Base-by-base conservation (phyloP, 1,140 invertebrate species). In the Heterodera carotae region DNA sequence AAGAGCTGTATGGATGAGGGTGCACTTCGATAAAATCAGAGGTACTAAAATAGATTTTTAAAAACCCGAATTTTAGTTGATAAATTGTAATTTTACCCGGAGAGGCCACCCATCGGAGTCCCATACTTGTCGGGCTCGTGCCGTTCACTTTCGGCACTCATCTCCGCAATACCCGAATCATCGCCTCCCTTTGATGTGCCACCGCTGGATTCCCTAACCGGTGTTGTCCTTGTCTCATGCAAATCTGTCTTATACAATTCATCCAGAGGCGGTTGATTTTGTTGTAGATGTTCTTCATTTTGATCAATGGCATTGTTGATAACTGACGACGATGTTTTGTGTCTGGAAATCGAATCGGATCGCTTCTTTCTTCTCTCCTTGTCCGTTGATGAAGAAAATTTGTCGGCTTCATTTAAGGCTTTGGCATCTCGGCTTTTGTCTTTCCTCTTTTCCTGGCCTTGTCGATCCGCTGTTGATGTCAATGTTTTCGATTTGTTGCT, bases 131-230 rank as follows among this genome's bases (percentile, higher is more conserved):
- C 76, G 53, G 60, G 34, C 8, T 68, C 36, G 10, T 68, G 77
- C 12, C 69, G 78, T 43, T 82, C 81, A 66, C 82, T 83, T 33
- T 75, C 81, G 15, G 81, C 80, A 18, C 69, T 74, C 25, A 70
- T 74, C 56, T 83, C 82, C 7, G 82, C 82, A 39, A 83, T 83
- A n/a, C 83, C 82, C 15, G 74, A 80, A 53, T 83, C 82, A 39
- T 84, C 82, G 22, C 83, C 81, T 39, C 80, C 80, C 76, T 83
- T 83, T 36, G 82, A 83, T 7, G 82, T 83, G 69, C 82, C 82
- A 31, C 82, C 82, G 67, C 83, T 84, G 18, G 82, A 83, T 33
- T 83, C 82, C 15, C 82, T n/a, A 12, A 53, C 79, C 15, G 80
- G 83, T 1, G 82, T 48, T 56, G 33, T 62, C 12, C 31, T 34